These are phyloP conservation scores for Daktulosphaira vitifoliae DNA, from an alignment of 1,140 invertebrate genomes.

Conservation along the genomic window DNA sequence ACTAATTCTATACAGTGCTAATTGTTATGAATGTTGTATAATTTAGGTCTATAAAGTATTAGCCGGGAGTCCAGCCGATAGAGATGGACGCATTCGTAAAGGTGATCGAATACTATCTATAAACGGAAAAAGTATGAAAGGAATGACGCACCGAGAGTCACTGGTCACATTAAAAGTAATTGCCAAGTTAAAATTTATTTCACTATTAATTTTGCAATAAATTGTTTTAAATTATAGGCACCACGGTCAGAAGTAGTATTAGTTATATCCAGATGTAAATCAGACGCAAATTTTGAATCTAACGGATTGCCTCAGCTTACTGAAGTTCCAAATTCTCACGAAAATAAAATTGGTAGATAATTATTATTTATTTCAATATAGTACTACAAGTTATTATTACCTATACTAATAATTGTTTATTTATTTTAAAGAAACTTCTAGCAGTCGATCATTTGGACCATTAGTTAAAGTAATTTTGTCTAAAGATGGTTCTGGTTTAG, in stretches of 20 bases:
- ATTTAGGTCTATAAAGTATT: conserved; percentile 77
- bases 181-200: neutral
- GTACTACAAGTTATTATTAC: too few species aligned
- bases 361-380: too few species aligned
- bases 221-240: conserved; percentile 44
- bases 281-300: conserved; percentile 35
- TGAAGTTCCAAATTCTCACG: neutral
- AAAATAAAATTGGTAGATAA: conserved; percentile 12
- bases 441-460: conserved; percentile 36
- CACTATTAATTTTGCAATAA: too few species aligned
- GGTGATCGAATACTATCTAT: conserved; percentile 82
- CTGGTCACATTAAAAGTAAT: conserved; percentile 71
- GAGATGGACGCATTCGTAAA: conserved; percentile 73
- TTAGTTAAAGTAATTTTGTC: conserved; percentile 55
- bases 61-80: conserved; percentile 71
- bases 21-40: too few species aligned
- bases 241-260: conserved; percentile 58
- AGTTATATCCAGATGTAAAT: conserved; percentile 51
- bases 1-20: too few species aligned
- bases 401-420: too few species aligned
- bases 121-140: conserved; percentile 72
- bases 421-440: too few species aligned
- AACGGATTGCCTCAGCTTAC: neutral
- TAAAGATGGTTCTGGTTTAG: conserved; percentile 81
- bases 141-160: conserved; percentile 73